A percentile compares a stretch with the other conserved stretches of the same genome.
These are phyloP conservation scores for Lepilemur ruficaudatus DNA, from an alignment of 2,797 vertebrate genomes.

Conservation along the genomic window DNA sequence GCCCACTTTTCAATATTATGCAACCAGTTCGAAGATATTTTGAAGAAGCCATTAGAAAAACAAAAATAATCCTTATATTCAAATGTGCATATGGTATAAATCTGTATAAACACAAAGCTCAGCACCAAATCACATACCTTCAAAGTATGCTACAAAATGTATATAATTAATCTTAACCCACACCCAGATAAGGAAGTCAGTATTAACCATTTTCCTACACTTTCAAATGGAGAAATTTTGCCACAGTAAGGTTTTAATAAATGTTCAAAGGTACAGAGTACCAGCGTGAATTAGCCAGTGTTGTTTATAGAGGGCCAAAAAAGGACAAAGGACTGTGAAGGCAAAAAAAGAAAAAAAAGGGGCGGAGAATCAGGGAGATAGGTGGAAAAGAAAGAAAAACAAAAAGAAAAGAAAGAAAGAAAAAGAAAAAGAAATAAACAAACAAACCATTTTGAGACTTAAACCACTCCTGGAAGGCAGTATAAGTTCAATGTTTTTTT, in stretches of 20 bases:
- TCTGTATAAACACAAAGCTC: neutral
- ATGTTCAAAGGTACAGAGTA: neutral
- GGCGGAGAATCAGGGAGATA: neutral
- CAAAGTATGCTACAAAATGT: neutral
- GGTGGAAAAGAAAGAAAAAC: neutral
- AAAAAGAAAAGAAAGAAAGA: neutral
- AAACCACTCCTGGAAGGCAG: neutral
- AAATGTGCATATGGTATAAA: neutral
- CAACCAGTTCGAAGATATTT: neutral
- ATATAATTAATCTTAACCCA: slow-evolving; percentile 45
- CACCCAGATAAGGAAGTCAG: neutral
- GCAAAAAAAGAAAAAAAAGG: neutral
- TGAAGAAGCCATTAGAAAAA: slow-evolving; percentile 6
- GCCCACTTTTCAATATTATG: neutral
- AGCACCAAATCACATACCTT: neutral
- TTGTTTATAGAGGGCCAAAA: neutral
- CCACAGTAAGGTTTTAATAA: neutral
- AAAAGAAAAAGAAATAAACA: neutral
- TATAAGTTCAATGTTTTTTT: neutral
- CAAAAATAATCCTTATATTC: neutral
- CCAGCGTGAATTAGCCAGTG: neutral
- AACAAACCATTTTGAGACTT: neutral
- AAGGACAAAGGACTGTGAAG: neutral
- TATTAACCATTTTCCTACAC: neutral
- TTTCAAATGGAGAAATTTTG: slow-evolving; percentile 13